phyloP scores from a whole-genome alignment of 2,888 invertebrate species.

The Microctonus brassicae region DNA sequence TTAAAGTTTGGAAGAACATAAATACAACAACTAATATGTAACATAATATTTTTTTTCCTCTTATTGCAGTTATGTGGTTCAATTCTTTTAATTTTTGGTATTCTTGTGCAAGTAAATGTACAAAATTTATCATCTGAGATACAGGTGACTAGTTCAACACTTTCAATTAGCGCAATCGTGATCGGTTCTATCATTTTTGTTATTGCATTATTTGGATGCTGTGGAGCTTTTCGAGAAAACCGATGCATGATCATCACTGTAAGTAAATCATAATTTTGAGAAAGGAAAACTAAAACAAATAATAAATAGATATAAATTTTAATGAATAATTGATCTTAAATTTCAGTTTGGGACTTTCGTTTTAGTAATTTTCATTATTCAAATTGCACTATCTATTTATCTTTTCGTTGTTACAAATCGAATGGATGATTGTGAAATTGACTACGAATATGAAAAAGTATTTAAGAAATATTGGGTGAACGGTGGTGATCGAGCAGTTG shows the following conservation, averaged over 20 bases:
- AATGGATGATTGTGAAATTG: constrained; percentile 70
- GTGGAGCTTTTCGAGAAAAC: constrained; percentile 64
- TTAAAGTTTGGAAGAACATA: too few species aligned
- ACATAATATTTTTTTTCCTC: constrained; percentile 10
- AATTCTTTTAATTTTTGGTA: constrained; percentile 77
- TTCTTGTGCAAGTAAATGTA: constrained; percentile 74
- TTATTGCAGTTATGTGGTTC: constrained; percentile 79
- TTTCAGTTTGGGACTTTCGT: constrained; percentile 80
- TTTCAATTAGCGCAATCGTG: constrained; percentile 77
- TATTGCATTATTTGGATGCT: constrained; percentile 68
- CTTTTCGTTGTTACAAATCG: constrained; percentile 77
- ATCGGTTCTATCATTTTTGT: constrained; percentile 76
- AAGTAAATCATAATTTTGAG: constrained; percentile 43
- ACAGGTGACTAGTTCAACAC: constrained; percentile 71
- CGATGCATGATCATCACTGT: constrained; percentile 67
- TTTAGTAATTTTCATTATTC: constrained; percentile 79
- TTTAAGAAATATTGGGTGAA: constrained; percentile 71
- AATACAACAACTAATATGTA: too few species aligned
- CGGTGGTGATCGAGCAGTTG: constrained; percentile 71
- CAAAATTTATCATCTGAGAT: constrained; percentile 63
- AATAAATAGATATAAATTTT: constrained; percentile 8
- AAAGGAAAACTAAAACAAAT: neutral
- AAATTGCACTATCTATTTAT: constrained; percentile 79
- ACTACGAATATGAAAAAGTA: constrained; percentile 58
- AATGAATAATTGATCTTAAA: neutral